A percentile compares a stretch with the other conserved stretches of the same genome.
Evolutionary conservation across 2,888 invertebrate species (phyloP).

Genomic region (Lycia hirtaria): DNA sequence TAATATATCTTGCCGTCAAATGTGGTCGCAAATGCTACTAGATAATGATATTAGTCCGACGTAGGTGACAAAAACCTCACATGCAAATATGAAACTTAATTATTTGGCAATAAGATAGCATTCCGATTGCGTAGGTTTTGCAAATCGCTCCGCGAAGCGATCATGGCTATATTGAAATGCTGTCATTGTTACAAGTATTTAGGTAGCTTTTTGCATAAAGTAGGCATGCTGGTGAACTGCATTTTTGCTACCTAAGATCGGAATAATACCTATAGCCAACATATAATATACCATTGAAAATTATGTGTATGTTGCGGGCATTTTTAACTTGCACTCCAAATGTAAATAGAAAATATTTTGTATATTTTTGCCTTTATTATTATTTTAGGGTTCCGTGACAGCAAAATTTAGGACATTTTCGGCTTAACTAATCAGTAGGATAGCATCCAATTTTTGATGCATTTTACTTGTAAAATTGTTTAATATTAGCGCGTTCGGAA

Average conservation of each 20-base stretch:
- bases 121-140: neutral
- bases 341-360: slow-evolving; percentile 48
- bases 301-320: slow-evolving; percentile 26
- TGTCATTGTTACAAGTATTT: neutral
- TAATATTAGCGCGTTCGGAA: slow-evolving; percentile 43
- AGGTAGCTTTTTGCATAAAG: too few species aligned
- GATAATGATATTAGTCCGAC: neutral
- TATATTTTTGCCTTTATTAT: slow-evolving; percentile 51
- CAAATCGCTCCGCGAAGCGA: too few species aligned
- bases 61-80: neutral
- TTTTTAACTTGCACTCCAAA: slow-evolving; percentile 33
- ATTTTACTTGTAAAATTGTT: slow-evolving; percentile 21
- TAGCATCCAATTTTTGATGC: slow-evolving; percentile 42
- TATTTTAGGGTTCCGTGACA: slow-evolving; percentile 45
- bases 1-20: slow-evolving; percentile 8
- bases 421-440: slow-evolving; percentile 31
- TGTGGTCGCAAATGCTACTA: slow-evolving; percentile 6
- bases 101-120: neutral
- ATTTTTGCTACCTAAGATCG: neutral
- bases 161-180: neutral
- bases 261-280: neutral
- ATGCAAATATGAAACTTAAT: neutral
- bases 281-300: slow-evolving; percentile 19
- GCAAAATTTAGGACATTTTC: slow-evolving; percentile 12
- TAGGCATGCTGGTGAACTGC: neutral